Evolutionary conservation across 2,113 vertebrate species (phyloP), one percentile per base, ranked within the genome.

Genomic region (Perca schrenkii): DNA sequence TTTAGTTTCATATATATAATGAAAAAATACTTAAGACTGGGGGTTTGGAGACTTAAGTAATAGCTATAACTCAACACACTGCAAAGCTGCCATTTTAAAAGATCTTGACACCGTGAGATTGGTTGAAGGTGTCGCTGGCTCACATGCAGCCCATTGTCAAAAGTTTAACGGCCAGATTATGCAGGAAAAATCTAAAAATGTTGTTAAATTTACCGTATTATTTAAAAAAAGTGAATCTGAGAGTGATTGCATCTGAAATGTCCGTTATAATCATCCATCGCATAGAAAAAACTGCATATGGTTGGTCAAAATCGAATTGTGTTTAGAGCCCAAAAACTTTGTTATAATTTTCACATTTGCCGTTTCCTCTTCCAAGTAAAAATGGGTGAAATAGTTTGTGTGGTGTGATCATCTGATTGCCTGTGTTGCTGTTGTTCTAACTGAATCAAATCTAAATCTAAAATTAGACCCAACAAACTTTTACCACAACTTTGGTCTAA

Each of bases 91-190:
- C 7, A 54, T 71, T 70, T 34, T 17, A 7, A 67, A 61, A 25
- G 40, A 7, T 22, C 28, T 11, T 40, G 17, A 56, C 46, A 36
- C 47, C 17, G 17, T 64, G 63, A 60, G 65, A 72, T 52, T 77
- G 53, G 69, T 61, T 71, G 47, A 69, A 74, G 69, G 73, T 77
- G 80, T 36, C 74, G 64, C 25, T 71, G 40, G 71, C 40, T 66
- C 57, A 43, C 22, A 43, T 14, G 49, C 21, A 63, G 43, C 25
- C 43, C 2, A 1, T 62, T 54, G 47, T 40, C 28, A 46, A 47
- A 76, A 46, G 66, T 57, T 76, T 58, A 71, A 74, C 14, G 2
- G 8, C 13, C n/a, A 25, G 49, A 69, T 57, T 6, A 74, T 74
- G 75, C 16, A 82, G 58, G 19, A 71, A 74, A 46, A 52, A 70